These are phyloP conservation scores for Prochilodus magdalenae DNA, from an alignment of 2,113 vertebrate genomes.

Conservation along the genomic window DNA sequence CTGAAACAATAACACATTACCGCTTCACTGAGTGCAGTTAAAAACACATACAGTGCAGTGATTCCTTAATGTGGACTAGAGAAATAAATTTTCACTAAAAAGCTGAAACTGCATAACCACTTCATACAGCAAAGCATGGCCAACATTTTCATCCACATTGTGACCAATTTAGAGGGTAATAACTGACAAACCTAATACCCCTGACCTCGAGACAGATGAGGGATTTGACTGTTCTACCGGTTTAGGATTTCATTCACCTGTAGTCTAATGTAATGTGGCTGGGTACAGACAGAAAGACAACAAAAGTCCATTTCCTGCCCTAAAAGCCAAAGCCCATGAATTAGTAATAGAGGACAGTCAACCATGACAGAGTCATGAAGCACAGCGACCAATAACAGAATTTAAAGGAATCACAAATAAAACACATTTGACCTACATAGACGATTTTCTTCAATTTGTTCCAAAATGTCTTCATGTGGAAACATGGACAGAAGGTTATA, in stretches of 20 bases:
- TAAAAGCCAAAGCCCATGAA: not conserved
- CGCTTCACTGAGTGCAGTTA: too few relatives aligned
- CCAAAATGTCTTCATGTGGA: not conserved
- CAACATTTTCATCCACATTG: not conserved
- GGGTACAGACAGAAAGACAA: not conserved
- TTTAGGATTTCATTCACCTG: not conserved
- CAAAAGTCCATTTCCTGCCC: constrained; percentile 1
- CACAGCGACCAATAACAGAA: not conserved
- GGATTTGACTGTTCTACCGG: not conserved
- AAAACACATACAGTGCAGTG: too few relatives aligned
- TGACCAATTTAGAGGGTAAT: not conserved
- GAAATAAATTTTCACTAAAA: too few relatives aligned
- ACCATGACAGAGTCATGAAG: not conserved
- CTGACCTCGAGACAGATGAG: not conserved
- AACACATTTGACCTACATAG: not conserved
- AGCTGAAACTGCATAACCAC: too few relatives aligned
- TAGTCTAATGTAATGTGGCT: not conserved
- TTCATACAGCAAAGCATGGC: not conserved
- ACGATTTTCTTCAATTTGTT: not conserved
- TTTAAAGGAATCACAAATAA: not conserved
- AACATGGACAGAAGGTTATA: too few relatives aligned
- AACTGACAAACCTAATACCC: not conserved
- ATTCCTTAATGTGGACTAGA: too few relatives aligned
- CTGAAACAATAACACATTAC: too few relatives aligned
- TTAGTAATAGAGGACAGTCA: constrained; percentile 7